Conservation (phyloP, 2,113 vertebrate species). For the Tamias sibiricus region DNA sequence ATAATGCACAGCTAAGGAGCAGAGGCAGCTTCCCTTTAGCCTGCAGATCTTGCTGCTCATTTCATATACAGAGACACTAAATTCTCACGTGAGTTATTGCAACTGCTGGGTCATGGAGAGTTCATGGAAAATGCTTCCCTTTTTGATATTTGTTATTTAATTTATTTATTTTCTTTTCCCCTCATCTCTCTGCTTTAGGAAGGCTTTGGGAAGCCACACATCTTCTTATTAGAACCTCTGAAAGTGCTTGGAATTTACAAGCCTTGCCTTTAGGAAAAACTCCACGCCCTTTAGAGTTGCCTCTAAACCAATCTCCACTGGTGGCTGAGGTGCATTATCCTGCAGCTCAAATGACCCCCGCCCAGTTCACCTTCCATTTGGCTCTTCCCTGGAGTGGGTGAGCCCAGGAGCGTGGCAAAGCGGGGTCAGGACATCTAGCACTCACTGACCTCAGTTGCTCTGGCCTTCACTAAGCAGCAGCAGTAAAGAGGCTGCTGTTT, state of each 20-base stretch:
- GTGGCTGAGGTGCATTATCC: not conserved
- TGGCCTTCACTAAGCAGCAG: not conserved
- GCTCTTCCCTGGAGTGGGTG: not conserved
- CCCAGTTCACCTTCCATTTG: not conserved
- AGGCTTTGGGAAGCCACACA: not conserved
- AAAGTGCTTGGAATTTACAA: not conserved
- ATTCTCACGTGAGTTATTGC: not conserved
- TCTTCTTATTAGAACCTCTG: not conserved
- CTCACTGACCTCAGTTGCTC: accelerated
- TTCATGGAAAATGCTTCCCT: not conserved
- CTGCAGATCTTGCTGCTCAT: not conserved
- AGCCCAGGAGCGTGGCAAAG: not conserved
- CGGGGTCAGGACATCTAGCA: no score
- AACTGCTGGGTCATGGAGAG: not conserved
- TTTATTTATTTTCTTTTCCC: not conserved
- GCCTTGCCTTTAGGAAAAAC: not conserved
- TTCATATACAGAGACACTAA: not conserved
- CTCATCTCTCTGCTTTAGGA: not conserved
- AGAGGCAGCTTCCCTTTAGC: not conserved
- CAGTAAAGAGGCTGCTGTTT: not conserved
- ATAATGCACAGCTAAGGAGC: not conserved
- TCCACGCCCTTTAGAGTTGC: not conserved
- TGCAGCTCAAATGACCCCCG: not conserved
- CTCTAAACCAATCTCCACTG: not conserved
- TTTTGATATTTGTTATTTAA: not conserved